Conservation (phyloP, 2,888 invertebrate genomes). For the Germaria angustata region DNA sequence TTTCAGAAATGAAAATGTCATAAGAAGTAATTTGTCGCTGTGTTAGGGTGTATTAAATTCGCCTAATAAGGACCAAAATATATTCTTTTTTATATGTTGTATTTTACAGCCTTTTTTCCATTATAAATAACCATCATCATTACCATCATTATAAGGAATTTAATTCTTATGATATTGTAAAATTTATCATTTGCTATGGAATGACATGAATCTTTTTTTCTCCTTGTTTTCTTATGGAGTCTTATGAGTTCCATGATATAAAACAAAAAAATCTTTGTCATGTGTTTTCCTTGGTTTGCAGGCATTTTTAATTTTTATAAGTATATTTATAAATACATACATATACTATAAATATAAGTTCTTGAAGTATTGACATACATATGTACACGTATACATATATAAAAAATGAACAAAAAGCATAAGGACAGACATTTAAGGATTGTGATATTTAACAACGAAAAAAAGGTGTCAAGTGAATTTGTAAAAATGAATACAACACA, state of each 20-base stretch:
- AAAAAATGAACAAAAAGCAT: slow-evolving; percentile 17
- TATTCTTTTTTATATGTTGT: not conserved
- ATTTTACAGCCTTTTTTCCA: slow-evolving; percentile 6
- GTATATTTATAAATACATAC: not conserved
- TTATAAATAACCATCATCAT: slow-evolving; percentile 61
- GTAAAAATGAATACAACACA: slow-evolving; percentile 68
- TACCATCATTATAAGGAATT: slow-evolving; percentile 65
- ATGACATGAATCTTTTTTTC: slow-evolving; percentile 60
- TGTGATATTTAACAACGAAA: slow-evolving; percentile 51
- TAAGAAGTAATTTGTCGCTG: not conserved
- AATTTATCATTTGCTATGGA: slow-evolving; percentile 68
- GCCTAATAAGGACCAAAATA: not conserved
- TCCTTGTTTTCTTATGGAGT: not conserved
- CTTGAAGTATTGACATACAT: not conserved
- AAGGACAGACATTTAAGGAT: slow-evolving; percentile 41
- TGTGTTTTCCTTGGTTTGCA: slow-evolving; percentile 40
- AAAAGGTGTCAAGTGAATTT: slow-evolving; percentile 71
- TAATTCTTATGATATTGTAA: slow-evolving; percentile 67
- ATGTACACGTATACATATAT: too few species aligned
- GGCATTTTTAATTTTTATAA: slow-evolving; percentile 49
- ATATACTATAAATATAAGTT: too few species aligned
- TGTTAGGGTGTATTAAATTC: slow-evolving; percentile 26
- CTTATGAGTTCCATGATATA: slow-evolving; percentile 9
- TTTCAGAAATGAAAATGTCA: too few species aligned
- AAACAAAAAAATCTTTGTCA: slow-evolving; percentile 45